Evolutionary conservation across 2,797 vertebrate species (phyloP).

Genomic region (Ambastaia sidthimunki): DNA sequence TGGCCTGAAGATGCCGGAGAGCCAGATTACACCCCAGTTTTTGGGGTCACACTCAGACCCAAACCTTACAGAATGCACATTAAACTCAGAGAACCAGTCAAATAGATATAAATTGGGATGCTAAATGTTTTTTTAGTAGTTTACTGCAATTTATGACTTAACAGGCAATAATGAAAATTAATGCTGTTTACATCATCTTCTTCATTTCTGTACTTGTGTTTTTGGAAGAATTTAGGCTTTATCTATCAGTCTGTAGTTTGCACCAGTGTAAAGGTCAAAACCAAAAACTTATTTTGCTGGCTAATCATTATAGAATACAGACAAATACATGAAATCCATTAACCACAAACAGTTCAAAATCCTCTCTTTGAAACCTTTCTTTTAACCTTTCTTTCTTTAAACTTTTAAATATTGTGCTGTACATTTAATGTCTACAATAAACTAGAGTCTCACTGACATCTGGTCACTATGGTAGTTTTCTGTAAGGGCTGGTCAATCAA

Average conservation of each 20-base stretch:
- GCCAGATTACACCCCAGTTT: slow-evolving; percentile 43
- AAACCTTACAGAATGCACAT: slow-evolving; percentile 46
- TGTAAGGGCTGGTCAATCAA: too few species aligned
- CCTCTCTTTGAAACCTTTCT: too few species aligned
- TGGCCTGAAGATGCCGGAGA: slow-evolving; percentile 48
- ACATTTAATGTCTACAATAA: neutral
- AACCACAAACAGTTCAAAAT: too few species aligned
- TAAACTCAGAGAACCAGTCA: slow-evolving; percentile 13
- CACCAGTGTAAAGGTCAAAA: neutral
- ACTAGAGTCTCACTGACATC: too few species aligned
- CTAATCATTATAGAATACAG: neutral
- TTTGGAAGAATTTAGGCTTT: neutral
- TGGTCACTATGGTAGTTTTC: too few species aligned
- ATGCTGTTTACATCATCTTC: neutral
- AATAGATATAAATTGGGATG: too few species aligned
- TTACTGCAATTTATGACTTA: neutral
- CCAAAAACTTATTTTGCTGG: neutral
- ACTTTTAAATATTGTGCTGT: neutral
- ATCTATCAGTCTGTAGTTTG: neutral
- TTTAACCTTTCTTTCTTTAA: neutral
- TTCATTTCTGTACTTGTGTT: neutral
- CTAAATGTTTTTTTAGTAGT: too few species aligned
- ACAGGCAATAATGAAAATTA: neutral
- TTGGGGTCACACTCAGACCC: slow-evolving; percentile 27
- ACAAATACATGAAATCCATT: neutral